Evolutionary conservation across 2,888 invertebrate genomes (phyloP), one percentile per base, ranked within the genome.

Genomic region (Dryocosmus kuriphilus): DNA sequence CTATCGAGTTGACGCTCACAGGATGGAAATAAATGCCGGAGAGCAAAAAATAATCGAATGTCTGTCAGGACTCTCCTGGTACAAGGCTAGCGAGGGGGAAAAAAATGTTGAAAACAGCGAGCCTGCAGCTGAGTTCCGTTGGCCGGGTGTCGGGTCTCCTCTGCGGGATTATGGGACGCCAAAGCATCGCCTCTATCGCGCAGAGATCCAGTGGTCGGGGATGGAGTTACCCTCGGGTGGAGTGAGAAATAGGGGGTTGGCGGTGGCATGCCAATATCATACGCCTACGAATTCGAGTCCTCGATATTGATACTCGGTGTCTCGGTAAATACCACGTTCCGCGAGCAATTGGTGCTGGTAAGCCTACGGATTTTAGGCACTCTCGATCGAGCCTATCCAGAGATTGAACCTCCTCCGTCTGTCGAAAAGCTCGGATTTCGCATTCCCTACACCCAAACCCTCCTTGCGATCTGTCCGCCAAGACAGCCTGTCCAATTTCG

Each of bases 221-320:
- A 77, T 80, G 81, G 80, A 81, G 79, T 80, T 81, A 79, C 83
- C 80, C 77, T 46, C 35, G 30, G 74, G 46, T 71, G 27, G 19
- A 71, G 46, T 46, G 71, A n/a, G 51, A 32, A 30, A 46, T 8
- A 46, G 82, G 81, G 51, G 51, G 46, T 27, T 46, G 77, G 84
- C n/a, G 82, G 81, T 74, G 80, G 71, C 76, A 80, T 75, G 81
- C 81, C 84, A 84, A 84, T 84, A 84, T 84, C 82, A 80, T 81
- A 80, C 81, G 79, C 81, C 79, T 81, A 83, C 81, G 79, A 81
- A 79, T 79, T 79, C 81, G 77, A 81, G 79, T 75, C 80, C 80
- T 79, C 60, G 81, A 83, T 83, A 83, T 83, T 83, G 81, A 83
- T 83, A 83, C 81, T 81, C 80, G 74, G 79, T 81, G 83, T 83